Evolutionary conservation across 2,888 invertebrate species (phyloP).

Genomic region (Pristionchus entomophagus): DNA sequence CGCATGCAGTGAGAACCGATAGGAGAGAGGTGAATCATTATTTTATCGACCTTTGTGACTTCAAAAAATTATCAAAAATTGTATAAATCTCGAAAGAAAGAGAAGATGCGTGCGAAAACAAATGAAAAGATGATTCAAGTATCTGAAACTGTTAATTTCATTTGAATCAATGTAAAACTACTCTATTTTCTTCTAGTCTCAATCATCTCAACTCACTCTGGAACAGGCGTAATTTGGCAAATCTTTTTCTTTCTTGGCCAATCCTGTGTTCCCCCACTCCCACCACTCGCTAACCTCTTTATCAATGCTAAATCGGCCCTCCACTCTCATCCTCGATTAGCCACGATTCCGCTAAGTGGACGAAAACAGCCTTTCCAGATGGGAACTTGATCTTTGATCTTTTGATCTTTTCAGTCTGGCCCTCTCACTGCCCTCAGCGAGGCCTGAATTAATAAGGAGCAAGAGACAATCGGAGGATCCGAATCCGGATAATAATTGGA

Average conservation of each 20-base stretch:
- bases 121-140: too few species aligned
- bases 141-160: too few species aligned
- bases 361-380: background rate
- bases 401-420: slow-evolving; percentile 13
- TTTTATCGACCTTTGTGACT: too few species aligned
- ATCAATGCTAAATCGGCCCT: background rate
- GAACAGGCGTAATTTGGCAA: background rate
- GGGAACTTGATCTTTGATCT: background rate
- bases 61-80: too few species aligned
- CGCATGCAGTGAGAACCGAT: background rate
- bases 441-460: background rate
- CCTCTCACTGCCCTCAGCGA: slow-evolving; percentile 1
- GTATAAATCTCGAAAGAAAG: too few species aligned
- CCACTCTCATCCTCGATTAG: background rate
- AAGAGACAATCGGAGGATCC: slow-evolving; percentile 1
- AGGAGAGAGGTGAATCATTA: background rate
- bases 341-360: background rate
- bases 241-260: background rate
- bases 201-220: background rate
- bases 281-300: background rate
- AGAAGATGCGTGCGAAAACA: too few species aligned
- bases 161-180: too few species aligned
- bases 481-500: slow-evolving; percentile 34
- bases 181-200: background rate
- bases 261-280: background rate